phyloP scores from a whole-genome alignment of 2,797 vertebrate genomes.

The Cichlasoma orientale region DNA sequence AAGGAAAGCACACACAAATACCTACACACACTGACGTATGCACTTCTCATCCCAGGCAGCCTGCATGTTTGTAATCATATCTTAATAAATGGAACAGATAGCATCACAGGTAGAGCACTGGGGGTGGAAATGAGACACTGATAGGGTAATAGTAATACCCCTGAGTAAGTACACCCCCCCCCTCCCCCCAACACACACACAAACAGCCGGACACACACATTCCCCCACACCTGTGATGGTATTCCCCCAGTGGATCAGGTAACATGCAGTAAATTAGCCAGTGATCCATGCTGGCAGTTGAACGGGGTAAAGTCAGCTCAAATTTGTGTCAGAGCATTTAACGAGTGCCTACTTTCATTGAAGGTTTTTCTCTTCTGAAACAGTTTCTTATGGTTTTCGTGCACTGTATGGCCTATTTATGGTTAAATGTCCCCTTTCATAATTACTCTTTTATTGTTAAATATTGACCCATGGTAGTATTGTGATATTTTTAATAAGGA shows the following conservation, averaged over 20 bases:
- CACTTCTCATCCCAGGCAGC: neutral
- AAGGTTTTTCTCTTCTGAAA: slow-evolving; percentile 7
- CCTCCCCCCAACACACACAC: neutral
- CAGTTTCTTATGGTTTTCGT: neutral
- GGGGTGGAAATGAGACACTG: slow-evolving; percentile 64
- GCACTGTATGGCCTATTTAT: neutral
- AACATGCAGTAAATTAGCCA: slow-evolving; percentile 69
- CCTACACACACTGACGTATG: neutral
- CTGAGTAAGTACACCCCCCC: slow-evolving; percentile 19
- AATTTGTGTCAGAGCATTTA: slow-evolving; percentile 60
- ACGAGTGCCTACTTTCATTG: slow-evolving; percentile 36
- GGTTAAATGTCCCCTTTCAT: neutral
- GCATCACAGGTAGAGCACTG: slow-evolving; percentile 48
- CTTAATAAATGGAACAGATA: slow-evolving; percentile 64
- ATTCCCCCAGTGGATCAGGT: slow-evolving; percentile 67
- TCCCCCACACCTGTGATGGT: slow-evolving; percentile 56
- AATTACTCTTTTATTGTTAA: slow-evolving; percentile 11
- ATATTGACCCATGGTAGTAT: neutral
- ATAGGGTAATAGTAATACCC: slow-evolving; percentile 61
- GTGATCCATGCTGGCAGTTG: slow-evolving; percentile 60
- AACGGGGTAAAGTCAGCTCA: slow-evolving; percentile 50
- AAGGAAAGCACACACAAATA: neutral
- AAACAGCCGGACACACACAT: neutral
- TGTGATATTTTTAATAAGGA: neutral
- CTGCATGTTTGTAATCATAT: slow-evolving; percentile 56